phyloP scores from a whole-genome alignment of 2,888 invertebrate genomes.

The Biston stratarius region DNA sequence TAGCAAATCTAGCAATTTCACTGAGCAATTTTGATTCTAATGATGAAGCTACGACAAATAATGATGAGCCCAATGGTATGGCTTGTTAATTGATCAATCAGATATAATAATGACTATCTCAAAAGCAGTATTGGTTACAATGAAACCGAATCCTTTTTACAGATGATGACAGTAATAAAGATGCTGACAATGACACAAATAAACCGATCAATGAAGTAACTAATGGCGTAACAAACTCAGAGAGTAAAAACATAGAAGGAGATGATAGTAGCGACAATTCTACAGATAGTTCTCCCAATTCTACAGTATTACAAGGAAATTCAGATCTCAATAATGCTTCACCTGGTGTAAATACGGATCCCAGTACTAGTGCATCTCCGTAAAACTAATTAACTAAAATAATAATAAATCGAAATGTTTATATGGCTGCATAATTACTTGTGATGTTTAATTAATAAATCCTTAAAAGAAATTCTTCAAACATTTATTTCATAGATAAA shows the following conservation, averaged over 20 bases:
- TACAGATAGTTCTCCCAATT: background rate
- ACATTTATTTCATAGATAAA: no score
- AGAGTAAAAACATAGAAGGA: background rate
- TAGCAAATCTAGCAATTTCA: no score
- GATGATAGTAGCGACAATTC: background rate
- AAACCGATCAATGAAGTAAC: background rate
- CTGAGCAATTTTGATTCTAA: no score
- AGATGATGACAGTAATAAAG: background rate
- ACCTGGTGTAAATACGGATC: background rate
- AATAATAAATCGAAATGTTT: background rate
- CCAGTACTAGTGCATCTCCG: conserved; percentile 7
- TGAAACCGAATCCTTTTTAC: background rate
- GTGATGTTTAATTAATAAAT: conserved; percentile 10
- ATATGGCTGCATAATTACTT: conserved; percentile 11
- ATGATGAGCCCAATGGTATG: background rate
- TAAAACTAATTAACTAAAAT: background rate
- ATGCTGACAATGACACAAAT: background rate
- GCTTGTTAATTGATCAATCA: background rate
- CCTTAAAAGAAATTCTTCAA: background rate
- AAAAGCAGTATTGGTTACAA: background rate
- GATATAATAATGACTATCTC: background rate
- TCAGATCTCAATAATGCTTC: background rate
- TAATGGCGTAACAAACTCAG: background rate
- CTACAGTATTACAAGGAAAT: background rate
- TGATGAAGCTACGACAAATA: no score